Evolutionary conservation across 2,113 vertebrate genomes (phyloP).

Genomic region (Hoplias malabaricus): DNA sequence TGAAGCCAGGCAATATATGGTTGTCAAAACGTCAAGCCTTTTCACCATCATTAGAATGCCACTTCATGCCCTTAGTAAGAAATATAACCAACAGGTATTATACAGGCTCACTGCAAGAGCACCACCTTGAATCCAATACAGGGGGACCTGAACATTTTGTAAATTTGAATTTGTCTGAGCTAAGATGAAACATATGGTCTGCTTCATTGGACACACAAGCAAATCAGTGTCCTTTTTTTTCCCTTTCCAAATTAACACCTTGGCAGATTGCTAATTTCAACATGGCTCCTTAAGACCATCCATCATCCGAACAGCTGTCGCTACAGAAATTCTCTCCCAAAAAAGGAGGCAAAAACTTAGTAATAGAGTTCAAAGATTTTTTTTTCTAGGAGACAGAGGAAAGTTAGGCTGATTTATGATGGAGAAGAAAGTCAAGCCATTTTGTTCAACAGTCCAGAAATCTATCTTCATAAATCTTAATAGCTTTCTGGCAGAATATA

Average conservation of each 20-base stretch:
- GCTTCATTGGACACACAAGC: neutral
- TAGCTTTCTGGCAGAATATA: neutral
- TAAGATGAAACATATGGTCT: neutral
- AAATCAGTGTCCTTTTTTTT: conserved; percentile 37
- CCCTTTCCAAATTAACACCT: conserved; percentile 41
- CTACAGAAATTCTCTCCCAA: neutral
- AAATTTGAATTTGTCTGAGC: neutral
- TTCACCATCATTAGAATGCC: neutral
- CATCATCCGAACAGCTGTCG: conserved; percentile 5
- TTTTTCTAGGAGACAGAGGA: neutral
- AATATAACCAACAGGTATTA: neutral
- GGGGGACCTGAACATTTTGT: neutral
- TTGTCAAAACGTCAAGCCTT: neutral
- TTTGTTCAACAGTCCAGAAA: neutral
- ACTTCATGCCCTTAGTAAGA: neutral
- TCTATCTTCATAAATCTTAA: neutral
- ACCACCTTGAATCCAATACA: neutral
- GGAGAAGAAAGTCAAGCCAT: neutral
- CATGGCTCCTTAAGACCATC: conserved; percentile 9
- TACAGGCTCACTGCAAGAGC: neutral
- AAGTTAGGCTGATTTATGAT: neutral
- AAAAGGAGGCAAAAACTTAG: neutral
- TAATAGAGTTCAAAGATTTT: neutral
- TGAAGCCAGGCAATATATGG: neutral
- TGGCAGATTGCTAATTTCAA: conserved; percentile 19